Evolutionary conservation across 2,797 vertebrate genomes (phyloP).

Genomic region (Coendou prehensilis): DNA sequence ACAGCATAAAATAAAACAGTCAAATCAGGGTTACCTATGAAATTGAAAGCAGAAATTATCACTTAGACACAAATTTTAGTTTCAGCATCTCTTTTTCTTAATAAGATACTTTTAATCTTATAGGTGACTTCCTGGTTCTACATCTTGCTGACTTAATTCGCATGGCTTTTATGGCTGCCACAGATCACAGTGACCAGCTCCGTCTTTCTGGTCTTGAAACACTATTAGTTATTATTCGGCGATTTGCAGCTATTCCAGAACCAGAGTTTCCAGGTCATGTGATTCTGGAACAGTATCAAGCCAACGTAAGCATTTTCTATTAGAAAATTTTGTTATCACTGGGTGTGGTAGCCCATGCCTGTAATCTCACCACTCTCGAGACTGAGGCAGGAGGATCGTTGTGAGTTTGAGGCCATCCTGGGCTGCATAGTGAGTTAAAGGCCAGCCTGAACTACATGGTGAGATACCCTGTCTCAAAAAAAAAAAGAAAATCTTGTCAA

Average conservation of each 20-base stretch:
- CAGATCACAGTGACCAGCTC: conserved; percentile 95
- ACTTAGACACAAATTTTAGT: conserved; percentile 29
- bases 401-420: neutral
- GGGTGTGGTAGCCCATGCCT: neutral
- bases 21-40: neutral
- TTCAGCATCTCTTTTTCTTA: conserved; percentile 61
- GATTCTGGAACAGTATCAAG: conserved; percentile 98
- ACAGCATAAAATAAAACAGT: neutral
- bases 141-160: conserved; percentile 96
- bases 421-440: neutral
- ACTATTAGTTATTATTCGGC: conserved; percentile 93
- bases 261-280: conserved; percentile 97
- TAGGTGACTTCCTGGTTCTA: conserved; percentile 95
- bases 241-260: conserved; percentile 93
- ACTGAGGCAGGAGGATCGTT: neutral
- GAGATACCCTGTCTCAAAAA: neutral
- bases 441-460: neutral
- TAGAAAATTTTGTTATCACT: conserved; percentile 29
- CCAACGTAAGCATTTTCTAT: conserved; percentile 92
- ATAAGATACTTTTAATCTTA: conserved; percentile 57
- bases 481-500: conserved; percentile 17
- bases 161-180: conserved; percentile 98
- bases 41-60: neutral
- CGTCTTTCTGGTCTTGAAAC: conserved; percentile 95
- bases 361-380: neutral